Base-by-base conservation (phyloP, 2,113 vertebrate species). In the Morone saxatilis region DNA sequence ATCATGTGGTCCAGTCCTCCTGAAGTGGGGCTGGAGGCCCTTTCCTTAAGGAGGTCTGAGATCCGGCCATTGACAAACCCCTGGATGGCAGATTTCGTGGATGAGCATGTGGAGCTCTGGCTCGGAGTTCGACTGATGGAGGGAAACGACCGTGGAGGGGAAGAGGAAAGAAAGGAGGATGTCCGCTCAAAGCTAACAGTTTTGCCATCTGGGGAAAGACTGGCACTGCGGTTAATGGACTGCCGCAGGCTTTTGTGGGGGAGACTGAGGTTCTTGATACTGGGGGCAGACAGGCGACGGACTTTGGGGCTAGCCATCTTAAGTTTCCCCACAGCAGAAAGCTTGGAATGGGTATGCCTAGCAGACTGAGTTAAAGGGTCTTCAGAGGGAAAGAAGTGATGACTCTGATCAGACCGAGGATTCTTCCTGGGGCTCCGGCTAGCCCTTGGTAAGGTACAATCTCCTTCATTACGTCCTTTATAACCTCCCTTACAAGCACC, bases 311-410 rank as follows among this genome's bases (percentile, higher is more conserved):
- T 96, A 4, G 96, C 95, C 75, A 97, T 95, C 75, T 97, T 97
- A 0, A 98, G 96, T 87, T 98, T 98, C 91, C 97, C 96, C 47
- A 97, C 96, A 0, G 97, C 96, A 0, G 97, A 97, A 73, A 97
- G 96, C 92, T 97, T 97, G 0, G 96, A 96, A 65, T 95, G 95
- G 88, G 81, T 68, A 13, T 94, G 88, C 89, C 96, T 97, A 0
- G 93, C 95, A 0, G 96, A 95, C 40, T 95, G 93, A 57, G 93
- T 87, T 0, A 80, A 38, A 59, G 51, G 22, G 45, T 57, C 83
- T 78, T 92, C 88, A 69, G 63, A 80, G 5, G 76, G 50, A 0
- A 94, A 91, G 66, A 91, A 73, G 40, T 91, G 80, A 83, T 78
- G 72, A 63, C 75, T 60, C 7, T 89, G 83, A 12, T 94, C 97